Conservation (phyloP, 2,113 vertebrate species). For the Phoxinus phoxinus region DNA sequence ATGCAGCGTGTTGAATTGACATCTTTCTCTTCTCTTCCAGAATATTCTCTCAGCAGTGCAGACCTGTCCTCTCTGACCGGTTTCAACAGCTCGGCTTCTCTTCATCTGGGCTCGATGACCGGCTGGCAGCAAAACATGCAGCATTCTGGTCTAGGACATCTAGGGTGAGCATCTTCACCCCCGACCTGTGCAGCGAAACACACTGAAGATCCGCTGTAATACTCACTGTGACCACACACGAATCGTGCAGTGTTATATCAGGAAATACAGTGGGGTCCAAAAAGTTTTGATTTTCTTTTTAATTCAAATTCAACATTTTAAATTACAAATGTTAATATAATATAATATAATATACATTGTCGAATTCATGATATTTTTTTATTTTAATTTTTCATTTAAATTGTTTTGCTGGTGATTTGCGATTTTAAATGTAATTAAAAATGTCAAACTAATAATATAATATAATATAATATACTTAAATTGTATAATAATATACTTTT, state of each 20-base stretch:
- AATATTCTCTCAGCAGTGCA: conserved; percentile 89
- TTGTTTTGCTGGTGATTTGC: too few species aligned
- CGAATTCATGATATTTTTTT: background rate
- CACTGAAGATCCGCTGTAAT: background rate
- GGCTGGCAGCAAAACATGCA: conserved; percentile 93
- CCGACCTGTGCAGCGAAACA: background rate
- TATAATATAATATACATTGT: background rate
- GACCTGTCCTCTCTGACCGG: conserved; percentile 89
- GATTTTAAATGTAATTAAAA: too few species aligned
- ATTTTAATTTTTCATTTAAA: too few species aligned
- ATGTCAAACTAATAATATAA: too few species aligned
- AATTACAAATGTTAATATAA: background rate
- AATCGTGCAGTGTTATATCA: background rate
- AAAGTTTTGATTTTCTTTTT: too few species aligned
- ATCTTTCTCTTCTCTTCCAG: conserved; percentile 67
- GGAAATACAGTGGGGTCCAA: too few species aligned
- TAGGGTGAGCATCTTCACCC: conserved; percentile 82
- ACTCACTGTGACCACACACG: background rate
- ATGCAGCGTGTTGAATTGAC: background rate
- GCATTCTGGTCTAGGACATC: conserved; percentile 88
- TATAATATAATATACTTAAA: too few species aligned
- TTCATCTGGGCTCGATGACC: conserved; percentile 88
- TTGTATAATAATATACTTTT: too few species aligned
- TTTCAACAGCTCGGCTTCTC: conserved; percentile 86
- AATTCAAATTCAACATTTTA: background rate